Evolutionary conservation across 35 echinoderm and acorn worm genomes (phyloP), one percentile per base, ranked within the genome.

Genomic region (Ptychodera flava): DNA sequence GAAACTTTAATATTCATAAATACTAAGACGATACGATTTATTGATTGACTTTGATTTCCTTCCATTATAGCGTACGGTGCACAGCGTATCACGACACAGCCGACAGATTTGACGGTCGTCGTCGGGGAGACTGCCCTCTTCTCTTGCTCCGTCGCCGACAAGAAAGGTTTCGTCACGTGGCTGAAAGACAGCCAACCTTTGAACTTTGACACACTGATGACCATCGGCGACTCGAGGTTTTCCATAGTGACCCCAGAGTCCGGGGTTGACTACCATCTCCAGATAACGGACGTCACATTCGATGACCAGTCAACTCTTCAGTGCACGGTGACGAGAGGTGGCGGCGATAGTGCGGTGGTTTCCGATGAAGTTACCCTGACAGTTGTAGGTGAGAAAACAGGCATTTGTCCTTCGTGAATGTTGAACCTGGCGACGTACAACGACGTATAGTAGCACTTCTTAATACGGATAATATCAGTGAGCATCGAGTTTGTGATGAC

Each of bases 291-390:
- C 15, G 85, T 94, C 0, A 76, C 78, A 29, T 30, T 38, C 16
- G 75, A 78, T 35, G 95, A 98, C 77, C 37, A 80, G 1, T 92
- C 81, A 16, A 85, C 80, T 36, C 94, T 92, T 34, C 85, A 83
- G 34, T 98, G 92, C 36, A 87, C 86, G 0, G 84, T 98, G 0
- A 89, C 84, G 0, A 78, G 30, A n/a, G 85, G 35, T 1, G 90
- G 88, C 32, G 78, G 38, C 1, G 83, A 89, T 36, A 34, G 35
- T 1, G 32, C 92, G 6, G 85, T 92, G 1, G 89, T 92, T 0
- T 98, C 95, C 14, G 81, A 86, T 28, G 83, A 83, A 1, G 95
- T 92, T 27, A 90, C 78, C 1, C 88, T 98, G 28, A 88, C 90
- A 30, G 90, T 92, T 10, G 36, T 78, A 83, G 83, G 95, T 97